phyloP scores from a whole-genome alignment of 2,888 invertebrate genomes.

The Metacarcinus magister region DNA sequence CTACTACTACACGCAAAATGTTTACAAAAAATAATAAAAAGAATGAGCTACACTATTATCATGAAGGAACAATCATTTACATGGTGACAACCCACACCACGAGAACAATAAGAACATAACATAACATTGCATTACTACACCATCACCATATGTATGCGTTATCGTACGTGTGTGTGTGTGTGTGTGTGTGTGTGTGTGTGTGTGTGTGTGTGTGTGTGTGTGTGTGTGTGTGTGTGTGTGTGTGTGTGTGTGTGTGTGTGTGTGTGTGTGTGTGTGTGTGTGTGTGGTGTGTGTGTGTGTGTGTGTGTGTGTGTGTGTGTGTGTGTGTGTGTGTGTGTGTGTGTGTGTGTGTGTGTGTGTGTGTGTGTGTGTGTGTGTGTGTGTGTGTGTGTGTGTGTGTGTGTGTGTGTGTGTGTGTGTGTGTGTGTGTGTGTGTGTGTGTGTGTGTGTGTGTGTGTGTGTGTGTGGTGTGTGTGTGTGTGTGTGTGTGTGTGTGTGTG shows the following conservation, averaged over 20 bases:
- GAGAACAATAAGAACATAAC: too few species aligned
- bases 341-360: neutral
- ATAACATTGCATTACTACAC: neutral
- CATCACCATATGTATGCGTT: neutral
- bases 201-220: constrained; percentile 64
- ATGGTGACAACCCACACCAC: too few species aligned
- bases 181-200: constrained; percentile 50
- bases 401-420: constrained; percentile 64
- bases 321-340: too few species aligned
- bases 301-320: neutral
- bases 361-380: constrained; percentile 62
- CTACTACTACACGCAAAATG: too few species aligned
- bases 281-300: neutral
- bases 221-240: constrained; percentile 62
- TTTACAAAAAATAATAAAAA: too few species aligned
- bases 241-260: constrained; percentile 57
- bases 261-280: too few species aligned
- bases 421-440: neutral
- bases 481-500: neutral
- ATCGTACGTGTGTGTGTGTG: neutral
- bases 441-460: neutral
- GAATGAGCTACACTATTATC: too few species aligned
- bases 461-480: neutral
- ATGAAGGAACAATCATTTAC: too few species aligned
- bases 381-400: constrained; percentile 63